phyloP scores from a whole-genome alignment of 1,140 invertebrate species.

The Aphidius ervi region DNA sequence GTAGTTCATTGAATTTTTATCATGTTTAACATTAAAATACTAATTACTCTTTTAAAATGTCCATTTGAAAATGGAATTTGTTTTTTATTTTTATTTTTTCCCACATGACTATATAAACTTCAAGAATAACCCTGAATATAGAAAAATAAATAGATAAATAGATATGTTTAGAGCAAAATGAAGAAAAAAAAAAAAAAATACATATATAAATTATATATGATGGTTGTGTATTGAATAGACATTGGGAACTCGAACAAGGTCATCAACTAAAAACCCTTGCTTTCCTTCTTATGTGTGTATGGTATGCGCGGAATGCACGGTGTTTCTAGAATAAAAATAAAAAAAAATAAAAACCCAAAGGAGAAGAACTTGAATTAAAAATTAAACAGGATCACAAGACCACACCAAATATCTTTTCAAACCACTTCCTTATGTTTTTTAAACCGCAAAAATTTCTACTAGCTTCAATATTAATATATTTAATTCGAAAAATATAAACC shows the following conservation, averaged over 20 bases:
- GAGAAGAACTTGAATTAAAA: constrained; percentile 7
- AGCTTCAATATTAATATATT: no score
- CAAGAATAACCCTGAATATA: no score
- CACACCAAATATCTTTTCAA: constrained; percentile 27
- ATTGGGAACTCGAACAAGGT: constrained; percentile 30
- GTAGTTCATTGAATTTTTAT: no score
- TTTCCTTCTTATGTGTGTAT: neutral
- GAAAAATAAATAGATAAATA: no score
- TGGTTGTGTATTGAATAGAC: constrained; percentile 1
- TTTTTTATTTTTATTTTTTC: no score
- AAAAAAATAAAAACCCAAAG: constrained; percentile 23
- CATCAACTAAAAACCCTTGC: constrained; percentile 8
- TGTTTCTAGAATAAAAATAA: constrained; percentile 1
- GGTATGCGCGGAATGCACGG: constrained; percentile 12
- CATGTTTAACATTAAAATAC: no score
- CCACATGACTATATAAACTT: no score
- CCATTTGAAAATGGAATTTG: no score
- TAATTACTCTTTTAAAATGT: no score
- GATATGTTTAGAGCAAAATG: neutral
- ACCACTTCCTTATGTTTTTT: constrained; percentile 38
- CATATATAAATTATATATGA: neutral
- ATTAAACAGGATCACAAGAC: constrained; percentile 4
- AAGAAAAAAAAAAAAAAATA: constrained; percentile 5
- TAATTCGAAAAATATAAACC: no score
- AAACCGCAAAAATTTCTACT: no score